A percentile compares a stretch with the other conserved stretches of the same genome.
Evolutionary conservation across 2,797 vertebrate species (phyloP).

Genomic region (Nyctalus aviator): DNA sequence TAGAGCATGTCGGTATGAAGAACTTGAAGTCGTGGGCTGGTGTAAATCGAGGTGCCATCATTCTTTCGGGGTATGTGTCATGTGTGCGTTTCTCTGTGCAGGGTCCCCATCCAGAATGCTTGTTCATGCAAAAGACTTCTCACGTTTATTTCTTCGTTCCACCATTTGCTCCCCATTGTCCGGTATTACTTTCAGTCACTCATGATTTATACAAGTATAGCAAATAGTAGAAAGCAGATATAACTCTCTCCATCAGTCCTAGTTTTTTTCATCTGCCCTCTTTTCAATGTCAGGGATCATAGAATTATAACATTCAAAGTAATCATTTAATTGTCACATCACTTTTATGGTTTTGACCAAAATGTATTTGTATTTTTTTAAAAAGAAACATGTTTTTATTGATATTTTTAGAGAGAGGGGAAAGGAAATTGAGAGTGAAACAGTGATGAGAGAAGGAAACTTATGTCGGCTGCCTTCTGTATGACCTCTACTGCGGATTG

Average conservation of each 20-base stretch:
- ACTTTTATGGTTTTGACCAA: constrained; percentile 43
- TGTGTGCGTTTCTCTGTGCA: neutral
- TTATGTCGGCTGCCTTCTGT: too few relatives aligned
- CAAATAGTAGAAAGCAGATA: neutral
- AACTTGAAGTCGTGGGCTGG: constrained; percentile 93
- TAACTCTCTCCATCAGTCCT: neutral
- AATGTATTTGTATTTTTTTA: neutral
- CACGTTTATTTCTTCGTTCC: neutral
- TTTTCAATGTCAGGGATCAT: neutral
- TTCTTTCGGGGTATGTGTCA: constrained; percentile 93
- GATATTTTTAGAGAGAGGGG: too few relatives aligned
- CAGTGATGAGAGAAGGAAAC: too few relatives aligned
- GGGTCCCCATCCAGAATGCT: neutral
- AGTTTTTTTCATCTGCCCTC: neutral
- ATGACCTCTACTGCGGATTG: too few relatives aligned
- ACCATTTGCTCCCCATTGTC: neutral
- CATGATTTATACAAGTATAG: neutral
- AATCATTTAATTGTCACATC: neutral
- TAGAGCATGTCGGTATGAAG: constrained; percentile 92
- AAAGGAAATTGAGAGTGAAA: too few relatives aligned
- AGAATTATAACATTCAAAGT: neutral
- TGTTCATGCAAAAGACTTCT: neutral
- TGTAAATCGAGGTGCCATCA: constrained; percentile 96
- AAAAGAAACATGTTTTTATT: too few relatives aligned
- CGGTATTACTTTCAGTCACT: neutral